phyloP scores from a whole-genome alignment of 2,888 invertebrate species.

The Ctenicera cuprea region DNA sequence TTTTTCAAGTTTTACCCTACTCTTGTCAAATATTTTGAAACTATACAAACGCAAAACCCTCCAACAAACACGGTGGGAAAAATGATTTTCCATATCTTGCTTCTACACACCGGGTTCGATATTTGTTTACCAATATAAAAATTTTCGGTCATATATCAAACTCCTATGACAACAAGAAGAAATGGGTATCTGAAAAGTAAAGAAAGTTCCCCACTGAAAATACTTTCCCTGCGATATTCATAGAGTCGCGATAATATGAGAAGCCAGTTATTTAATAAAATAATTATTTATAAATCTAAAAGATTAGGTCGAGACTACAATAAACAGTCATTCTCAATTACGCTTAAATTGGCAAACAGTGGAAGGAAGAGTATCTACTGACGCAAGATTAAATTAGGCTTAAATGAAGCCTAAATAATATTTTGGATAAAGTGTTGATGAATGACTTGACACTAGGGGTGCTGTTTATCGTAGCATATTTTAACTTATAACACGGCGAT shows the following conservation, averaged over 20 bases:
- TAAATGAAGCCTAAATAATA: conserved; percentile 21
- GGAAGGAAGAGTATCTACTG: conserved; percentile 1
- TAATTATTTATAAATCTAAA: conserved; percentile 5
- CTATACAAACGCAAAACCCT: neutral
- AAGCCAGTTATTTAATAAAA: conserved; percentile 3
- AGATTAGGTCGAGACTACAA: neutral
- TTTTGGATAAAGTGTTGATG: conserved; percentile 14
- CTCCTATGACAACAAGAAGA: conserved; percentile 10
- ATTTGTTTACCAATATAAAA: conserved; percentile 31
- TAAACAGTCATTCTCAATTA: conserved; percentile 21
- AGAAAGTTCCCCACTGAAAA: neutral
- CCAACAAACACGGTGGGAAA: conserved; percentile 9
- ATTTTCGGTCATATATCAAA: conserved; percentile 20
- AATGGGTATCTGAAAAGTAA: conserved; percentile 18
- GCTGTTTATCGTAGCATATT: conserved; percentile 12
- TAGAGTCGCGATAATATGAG: neutral
- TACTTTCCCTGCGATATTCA: neutral
- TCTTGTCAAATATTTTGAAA: conserved; percentile 8
- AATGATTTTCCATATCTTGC: conserved; percentile 25
- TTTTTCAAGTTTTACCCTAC: neutral
- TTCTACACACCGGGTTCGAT: conserved; percentile 9
- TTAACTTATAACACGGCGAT: neutral
- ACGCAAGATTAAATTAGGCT: conserved; percentile 1
- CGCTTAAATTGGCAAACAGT: conserved; percentile 8
- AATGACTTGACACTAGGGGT: neutral